These are phyloP conservation scores for Lochmaea crataegi DNA, from an alignment of 2,888 invertebrate species.

Conservation along the genomic window DNA sequence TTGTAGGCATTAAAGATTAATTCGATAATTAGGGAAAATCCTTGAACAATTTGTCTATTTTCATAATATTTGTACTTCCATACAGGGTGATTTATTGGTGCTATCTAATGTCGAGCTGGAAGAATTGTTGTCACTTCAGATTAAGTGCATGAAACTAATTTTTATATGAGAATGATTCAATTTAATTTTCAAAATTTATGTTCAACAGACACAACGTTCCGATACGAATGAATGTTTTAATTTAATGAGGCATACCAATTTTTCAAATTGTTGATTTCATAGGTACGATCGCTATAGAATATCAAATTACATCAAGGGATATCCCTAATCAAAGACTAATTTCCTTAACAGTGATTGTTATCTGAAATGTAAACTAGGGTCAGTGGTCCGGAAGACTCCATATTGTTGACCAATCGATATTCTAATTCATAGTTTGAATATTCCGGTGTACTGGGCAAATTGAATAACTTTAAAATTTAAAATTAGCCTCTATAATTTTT, in stretches of 20 bases:
- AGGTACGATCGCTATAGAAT: background rate
- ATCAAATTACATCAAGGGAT: constrained; percentile 23
- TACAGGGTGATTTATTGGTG: no score
- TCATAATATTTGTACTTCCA: no score
- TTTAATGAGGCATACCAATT: background rate
- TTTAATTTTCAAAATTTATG: no score
- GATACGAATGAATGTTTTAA: background rate
- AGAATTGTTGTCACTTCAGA: no score
- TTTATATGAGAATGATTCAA: no score
- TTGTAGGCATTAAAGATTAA: no score
- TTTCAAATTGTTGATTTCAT: background rate
- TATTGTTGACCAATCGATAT: constrained; percentile 5
- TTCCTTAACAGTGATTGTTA: constrained; percentile 24
- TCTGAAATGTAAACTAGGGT: constrained; percentile 25
- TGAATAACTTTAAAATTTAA: background rate
- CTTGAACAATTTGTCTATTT: no score
- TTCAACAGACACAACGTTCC: background rate
- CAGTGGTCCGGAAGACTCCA: constrained; percentile 20
- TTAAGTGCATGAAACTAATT: no score
- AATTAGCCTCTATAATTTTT: background rate
- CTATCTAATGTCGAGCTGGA: no score
- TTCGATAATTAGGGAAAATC: no score
- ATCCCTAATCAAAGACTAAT: constrained; percentile 20
- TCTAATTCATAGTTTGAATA: background rate
- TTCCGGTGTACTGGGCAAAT: background rate